Base-by-base conservation (phyloP, 2,113 vertebrate species). In the Fregata magnificens region DNA sequence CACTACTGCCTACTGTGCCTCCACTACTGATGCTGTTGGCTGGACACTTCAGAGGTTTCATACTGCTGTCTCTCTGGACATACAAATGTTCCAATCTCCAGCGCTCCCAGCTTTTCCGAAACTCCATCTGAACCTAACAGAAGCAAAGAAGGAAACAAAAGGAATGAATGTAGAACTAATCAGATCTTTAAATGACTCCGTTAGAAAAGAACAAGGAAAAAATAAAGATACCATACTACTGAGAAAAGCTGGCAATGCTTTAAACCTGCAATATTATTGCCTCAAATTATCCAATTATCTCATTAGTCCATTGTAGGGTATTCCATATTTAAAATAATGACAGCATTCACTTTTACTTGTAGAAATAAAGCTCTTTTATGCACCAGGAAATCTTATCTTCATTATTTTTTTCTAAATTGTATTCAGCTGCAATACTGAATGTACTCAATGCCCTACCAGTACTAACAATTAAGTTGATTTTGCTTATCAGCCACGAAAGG, bases 51-150 rank as follows among this genome's bases (percentile, higher is more conserved):
- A 98, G 97, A 90, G 98, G 97, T 88, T 98, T 98, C 98, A 98
- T 98, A 93, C 96, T 98, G 98, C 96, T 98, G 83, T 98, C 98
- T 90, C 98, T 98, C 74, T 98, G 98, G 53, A 96, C 92, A n/a
- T 97, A 98, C 22, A 98, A 72, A 65, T 98, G 98, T 78, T 98
- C 97, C 28, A 98, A 78, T 55, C 95, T 96, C 98, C 98, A 99
- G 87, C 98, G 98, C 58, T 98, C 98, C 98, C 98, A 98, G 95
- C 98, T 98, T 96, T 97, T 98, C 89, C 97, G 98, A 97, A 99
- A 98, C 86, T 98, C 98, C 97, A 97, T 96, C 95, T 98, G 98
- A 97, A 99, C 98, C 98, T 99, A 97, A 61, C 77, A 26, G 7
- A 74, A 93, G 47, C 49, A 94, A 88, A 95, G 49, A 26, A 95